Conservation (phyloP, 1,140 invertebrate species). For the Plectrocnemia conspersa region DNA sequence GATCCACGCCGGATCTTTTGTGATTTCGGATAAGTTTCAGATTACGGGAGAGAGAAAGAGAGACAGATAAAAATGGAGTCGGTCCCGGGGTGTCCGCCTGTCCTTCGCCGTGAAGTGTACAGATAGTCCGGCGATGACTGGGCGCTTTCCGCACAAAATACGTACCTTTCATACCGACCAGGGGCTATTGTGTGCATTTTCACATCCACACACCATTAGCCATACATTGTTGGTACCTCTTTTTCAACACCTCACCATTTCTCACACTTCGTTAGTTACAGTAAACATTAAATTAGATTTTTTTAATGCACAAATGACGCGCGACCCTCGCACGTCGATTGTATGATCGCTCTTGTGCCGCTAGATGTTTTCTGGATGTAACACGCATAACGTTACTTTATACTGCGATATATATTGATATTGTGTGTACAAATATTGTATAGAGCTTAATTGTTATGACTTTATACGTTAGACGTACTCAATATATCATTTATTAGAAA, state of each 20-base stretch:
- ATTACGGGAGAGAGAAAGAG: no score
- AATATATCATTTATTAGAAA: no score
- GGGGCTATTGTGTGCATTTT: constrained; percentile 37
- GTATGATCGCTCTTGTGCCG: no score
- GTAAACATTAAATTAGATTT: constrained; percentile 38
- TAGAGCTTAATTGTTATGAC: no score
- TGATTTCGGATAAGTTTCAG: background rate
- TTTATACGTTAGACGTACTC: no score
- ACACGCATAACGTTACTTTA: no score
- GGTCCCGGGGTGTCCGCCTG: constrained; percentile 22
- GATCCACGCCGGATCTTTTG: background rate
- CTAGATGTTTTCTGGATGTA: no score
- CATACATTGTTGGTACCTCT: constrained; percentile 33
- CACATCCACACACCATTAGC: constrained; percentile 40
- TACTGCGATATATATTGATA: no score
- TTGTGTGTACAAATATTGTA: no score
- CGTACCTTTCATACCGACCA: constrained; percentile 20
- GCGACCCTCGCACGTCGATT: no score
- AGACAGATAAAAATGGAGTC: constrained; percentile 9
- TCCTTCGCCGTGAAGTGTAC: constrained; percentile 28
- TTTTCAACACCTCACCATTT: constrained; percentile 37
- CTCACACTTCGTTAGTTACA: constrained; percentile 41
- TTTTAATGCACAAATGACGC: no score
- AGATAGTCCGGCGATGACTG: constrained; percentile 31
- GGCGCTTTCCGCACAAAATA: constrained; percentile 30